phyloP scores from a whole-genome alignment of 2,113 vertebrate species.

The Lepidothrix coronata region DNA sequence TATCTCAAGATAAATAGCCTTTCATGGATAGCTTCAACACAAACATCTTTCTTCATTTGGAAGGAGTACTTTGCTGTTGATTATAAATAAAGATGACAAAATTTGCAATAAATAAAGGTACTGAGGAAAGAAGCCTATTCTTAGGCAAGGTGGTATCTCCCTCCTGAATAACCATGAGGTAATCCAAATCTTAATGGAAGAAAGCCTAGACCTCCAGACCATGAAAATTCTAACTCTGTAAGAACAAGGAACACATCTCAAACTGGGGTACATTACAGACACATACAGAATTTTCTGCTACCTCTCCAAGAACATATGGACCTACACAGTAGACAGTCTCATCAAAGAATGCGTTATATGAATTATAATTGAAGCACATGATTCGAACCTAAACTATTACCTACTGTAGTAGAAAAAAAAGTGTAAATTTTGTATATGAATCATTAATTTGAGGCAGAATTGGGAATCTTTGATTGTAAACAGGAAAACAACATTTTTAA shows the following conservation, averaged over 20 bases:
- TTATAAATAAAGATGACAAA: neutral
- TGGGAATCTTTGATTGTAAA: neutral
- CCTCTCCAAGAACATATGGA: neutral
- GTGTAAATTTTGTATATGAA: neutral
- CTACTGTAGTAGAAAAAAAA: neutral
- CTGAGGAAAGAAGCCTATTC: neutral
- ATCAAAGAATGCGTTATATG: neutral
- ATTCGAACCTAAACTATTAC: neutral
- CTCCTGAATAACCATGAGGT: rapidly evolving
- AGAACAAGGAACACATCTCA: neutral
- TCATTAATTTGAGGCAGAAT: neutral
- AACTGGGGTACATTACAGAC: neutral
- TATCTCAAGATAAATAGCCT: neutral
- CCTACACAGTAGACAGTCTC: neutral
- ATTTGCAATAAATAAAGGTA: neutral
- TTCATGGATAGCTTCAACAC: neutral
- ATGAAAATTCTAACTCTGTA: neutral
- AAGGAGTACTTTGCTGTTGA: neutral
- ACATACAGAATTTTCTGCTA: neutral
- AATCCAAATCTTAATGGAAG: neutral
- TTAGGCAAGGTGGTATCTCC: neutral
- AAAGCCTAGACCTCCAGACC: neutral
- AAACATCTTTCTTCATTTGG: neutral
- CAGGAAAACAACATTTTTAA: neutral
- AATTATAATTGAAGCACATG: neutral